phyloP scores from a whole-genome alignment of 2,113 vertebrate genomes.

The Callospermophilus lateralis region DNA sequence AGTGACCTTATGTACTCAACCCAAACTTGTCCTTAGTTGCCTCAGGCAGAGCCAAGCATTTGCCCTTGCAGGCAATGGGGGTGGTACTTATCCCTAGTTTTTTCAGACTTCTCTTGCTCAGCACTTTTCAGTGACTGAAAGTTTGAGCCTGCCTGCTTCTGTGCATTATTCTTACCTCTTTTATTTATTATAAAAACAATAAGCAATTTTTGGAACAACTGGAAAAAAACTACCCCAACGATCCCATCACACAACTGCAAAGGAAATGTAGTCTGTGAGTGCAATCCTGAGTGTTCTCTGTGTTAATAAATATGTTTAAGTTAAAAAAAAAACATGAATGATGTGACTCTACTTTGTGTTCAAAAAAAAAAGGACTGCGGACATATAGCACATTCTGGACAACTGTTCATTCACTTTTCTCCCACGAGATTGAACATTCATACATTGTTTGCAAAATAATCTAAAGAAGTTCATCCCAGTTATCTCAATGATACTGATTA shows the following conservation, averaged over 20 bases:
- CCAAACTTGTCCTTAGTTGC: not conserved
- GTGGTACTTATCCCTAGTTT: conserved; percentile 25
- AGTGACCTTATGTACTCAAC: conserved; percentile 61
- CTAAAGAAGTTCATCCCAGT: not conserved
- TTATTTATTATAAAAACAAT: not conserved
- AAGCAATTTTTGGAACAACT: not conserved
- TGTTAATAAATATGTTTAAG: not conserved
- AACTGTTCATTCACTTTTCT: not conserved
- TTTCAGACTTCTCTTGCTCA: conserved; percentile 61
- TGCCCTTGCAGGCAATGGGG: not conserved
- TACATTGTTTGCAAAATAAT: not conserved
- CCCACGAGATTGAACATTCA: not conserved
- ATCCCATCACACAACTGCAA: no score
- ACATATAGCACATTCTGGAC: not conserved
- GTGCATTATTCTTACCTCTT: not conserved
- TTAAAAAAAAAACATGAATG: not conserved
- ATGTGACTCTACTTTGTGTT: no score
- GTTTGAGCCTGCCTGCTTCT: conserved; percentile 13
- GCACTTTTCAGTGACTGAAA: not conserved
- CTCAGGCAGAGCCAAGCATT: not conserved
- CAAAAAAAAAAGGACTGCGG: not conserved
- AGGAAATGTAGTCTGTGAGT: not conserved
- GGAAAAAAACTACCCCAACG: not conserved
- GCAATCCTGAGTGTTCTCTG: not conserved
- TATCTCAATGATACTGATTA: not conserved